A percentile compares a stretch with the other conserved stretches of the same genome.
phyloP scores from a whole-genome alignment of 2,113 vertebrate species.

The Ammospiza nelsoni region DNA sequence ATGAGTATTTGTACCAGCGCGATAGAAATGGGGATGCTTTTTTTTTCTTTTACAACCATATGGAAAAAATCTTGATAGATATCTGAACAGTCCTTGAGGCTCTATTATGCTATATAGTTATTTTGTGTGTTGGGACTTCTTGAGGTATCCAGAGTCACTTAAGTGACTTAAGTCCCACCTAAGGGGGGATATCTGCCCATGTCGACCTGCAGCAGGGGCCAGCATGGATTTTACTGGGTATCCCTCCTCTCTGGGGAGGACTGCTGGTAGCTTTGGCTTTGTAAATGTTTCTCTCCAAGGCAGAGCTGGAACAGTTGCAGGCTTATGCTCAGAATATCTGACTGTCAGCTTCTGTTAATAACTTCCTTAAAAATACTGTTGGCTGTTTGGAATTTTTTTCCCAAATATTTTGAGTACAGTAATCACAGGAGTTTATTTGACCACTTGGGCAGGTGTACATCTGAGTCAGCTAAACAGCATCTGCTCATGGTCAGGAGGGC shows the following conservation, averaged over 20 bases:
- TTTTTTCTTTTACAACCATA: neutral
- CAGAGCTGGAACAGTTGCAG: neutral
- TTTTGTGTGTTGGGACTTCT: neutral
- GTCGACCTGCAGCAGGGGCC: neutral
- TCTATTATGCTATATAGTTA: neutral
- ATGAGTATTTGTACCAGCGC: fast-evolving
- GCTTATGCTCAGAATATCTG: neutral
- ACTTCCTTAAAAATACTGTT: neutral
- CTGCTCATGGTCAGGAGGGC: neutral
- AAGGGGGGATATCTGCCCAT: fast-evolving
- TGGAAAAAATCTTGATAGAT: neutral
- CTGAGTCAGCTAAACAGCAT: neutral
- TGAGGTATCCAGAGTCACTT: neutral
- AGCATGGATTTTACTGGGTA: fast-evolving
- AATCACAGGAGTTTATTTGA: neutral
- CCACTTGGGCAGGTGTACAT: neutral
- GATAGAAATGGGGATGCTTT: neutral
- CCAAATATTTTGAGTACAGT: neutral
- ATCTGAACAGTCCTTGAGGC: neutral
- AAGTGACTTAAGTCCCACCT: too few relatives aligned
- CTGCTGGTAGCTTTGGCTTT: neutral
- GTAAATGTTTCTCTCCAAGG: neutral
- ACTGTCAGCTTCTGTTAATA: neutral
- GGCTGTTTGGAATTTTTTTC: neutral
- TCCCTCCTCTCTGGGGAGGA: too few relatives aligned